Conservation (phyloP, 1,140 invertebrate genomes). For the Macrocentrus cingulum region DNA sequence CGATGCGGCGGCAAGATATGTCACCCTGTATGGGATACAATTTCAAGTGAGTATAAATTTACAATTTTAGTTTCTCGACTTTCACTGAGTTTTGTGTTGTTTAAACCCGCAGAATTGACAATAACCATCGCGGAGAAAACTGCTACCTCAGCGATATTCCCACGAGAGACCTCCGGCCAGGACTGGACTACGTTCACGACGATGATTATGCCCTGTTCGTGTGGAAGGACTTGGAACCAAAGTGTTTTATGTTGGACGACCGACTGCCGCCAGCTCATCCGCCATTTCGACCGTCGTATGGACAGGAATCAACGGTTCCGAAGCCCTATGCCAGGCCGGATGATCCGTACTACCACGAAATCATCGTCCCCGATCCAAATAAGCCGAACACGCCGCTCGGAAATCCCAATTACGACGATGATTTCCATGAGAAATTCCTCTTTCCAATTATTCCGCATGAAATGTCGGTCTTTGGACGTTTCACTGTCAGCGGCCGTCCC, state of each 20-base stretch:
- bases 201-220: slow-evolving; percentile 65
- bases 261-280: slow-evolving; percentile 2
- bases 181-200: slow-evolving; percentile 67
- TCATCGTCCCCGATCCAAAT: slow-evolving; percentile 25
- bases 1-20: slow-evolving; percentile 58
- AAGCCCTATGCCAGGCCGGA: slow-evolving; percentile 20
- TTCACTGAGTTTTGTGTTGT: too few species aligned
- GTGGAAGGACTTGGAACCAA: slow-evolving; percentile 62
- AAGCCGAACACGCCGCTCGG: slow-evolving; percentile 15
- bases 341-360: slow-evolving; percentile 20
- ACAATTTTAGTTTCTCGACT: neutral
- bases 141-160: slow-evolving; percentile 72
- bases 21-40: slow-evolving; percentile 74
- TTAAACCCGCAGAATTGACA: slow-evolving; percentile 30
- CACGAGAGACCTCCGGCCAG: slow-evolving; percentile 67
- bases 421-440: slow-evolving; percentile 19
- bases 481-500: slow-evolving; percentile 75
- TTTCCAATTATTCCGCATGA: slow-evolving; percentile 32
- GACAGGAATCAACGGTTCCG: neutral
- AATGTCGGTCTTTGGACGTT: slow-evolving; percentile 66
- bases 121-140: slow-evolving; percentile 52
- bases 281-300: slow-evolving; percentile 4
- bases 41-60: slow-evolving; percentile 55
- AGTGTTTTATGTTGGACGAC: slow-evolving; percentile 36
- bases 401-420: neutral